A percentile compares a stretch with the other conserved stretches of the same genome.
phyloP scores from a whole-genome alignment of 2,888 invertebrate species.

The Mantis religiosa region DNA sequence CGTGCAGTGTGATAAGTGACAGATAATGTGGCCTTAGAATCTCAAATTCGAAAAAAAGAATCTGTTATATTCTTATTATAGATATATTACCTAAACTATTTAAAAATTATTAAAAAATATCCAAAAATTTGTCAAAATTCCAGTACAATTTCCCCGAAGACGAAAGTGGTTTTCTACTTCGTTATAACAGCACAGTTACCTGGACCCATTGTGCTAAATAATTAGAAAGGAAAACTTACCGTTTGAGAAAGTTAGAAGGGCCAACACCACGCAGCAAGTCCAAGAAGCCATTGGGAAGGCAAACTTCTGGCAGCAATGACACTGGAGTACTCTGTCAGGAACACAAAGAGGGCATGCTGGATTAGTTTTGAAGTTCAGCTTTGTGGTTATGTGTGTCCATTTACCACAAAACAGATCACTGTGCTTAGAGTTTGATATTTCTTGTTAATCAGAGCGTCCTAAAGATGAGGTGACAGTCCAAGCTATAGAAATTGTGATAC shows the following conservation, averaged over 20 bases:
- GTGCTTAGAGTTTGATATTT: background rate
- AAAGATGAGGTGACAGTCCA: background rate
- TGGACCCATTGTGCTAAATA: too few species aligned
- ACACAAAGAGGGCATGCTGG: background rate
- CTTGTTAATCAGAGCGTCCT: background rate
- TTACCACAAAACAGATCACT: background rate
- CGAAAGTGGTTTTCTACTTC: too few species aligned
- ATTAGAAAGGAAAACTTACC: background rate
- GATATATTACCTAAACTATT: too few species aligned
- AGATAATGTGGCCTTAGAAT: too few species aligned
- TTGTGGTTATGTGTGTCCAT: background rate
- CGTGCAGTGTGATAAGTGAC: too few species aligned
- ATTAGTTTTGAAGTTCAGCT: background rate
- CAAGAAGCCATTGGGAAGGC: background rate
- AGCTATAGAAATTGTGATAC: too few species aligned
- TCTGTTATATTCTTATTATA: too few species aligned
- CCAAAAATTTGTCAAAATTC: too few species aligned
- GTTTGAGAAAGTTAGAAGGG: background rate
- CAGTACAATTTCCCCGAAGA: too few species aligned
- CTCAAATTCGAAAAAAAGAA: too few species aligned
- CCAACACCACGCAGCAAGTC: background rate
- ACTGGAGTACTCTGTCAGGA: background rate
- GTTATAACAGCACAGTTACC: too few species aligned
- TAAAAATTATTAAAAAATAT: too few species aligned
- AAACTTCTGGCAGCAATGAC: background rate